These are phyloP conservation scores for Callosobruchus maculatus DNA, from an alignment of 2,888 invertebrate genomes.

Conservation along the genomic window DNA sequence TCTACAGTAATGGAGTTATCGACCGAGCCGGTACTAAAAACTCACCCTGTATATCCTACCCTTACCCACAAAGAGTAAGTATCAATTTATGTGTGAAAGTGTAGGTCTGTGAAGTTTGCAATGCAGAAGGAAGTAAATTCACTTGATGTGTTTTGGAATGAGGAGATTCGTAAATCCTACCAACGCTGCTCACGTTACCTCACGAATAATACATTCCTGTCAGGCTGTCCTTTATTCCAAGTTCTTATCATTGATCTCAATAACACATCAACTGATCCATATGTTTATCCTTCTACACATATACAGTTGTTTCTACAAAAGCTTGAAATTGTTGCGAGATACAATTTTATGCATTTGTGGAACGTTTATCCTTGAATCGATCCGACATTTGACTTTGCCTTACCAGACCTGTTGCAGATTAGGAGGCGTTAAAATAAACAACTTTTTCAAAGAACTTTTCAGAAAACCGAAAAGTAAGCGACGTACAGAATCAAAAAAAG, in stretches of 20 bases:
- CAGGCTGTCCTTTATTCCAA: constrained; percentile 10
- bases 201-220: neutral
- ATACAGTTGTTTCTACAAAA: neutral
- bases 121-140: constrained; percentile 13
- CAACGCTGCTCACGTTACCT: constrained; percentile 7
- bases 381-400: neutral
- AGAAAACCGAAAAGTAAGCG: too few species aligned
- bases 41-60: neutral
- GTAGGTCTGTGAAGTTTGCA: neutral
- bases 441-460: too few species aligned
- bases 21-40: too few species aligned
- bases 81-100: neutral
- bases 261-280: constrained; percentile 44
- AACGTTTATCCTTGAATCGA: neutral
- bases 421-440: too few species aligned
- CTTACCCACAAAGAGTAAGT: neutral
- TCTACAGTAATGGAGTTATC: too few species aligned
- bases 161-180: constrained; percentile 12
- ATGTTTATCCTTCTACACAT: neutral
- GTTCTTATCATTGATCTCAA: constrained; percentile 25
- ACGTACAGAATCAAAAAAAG: too few species aligned
- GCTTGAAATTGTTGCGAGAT: neutral
- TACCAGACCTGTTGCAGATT: neutral
- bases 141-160: constrained; percentile 42
- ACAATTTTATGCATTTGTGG: neutral